A percentile compares a stretch with the other conserved stretches of the same genome.
phyloP scores from a whole-genome alignment of 2,888 invertebrate species.

The Campopleginae sp. region DNA sequence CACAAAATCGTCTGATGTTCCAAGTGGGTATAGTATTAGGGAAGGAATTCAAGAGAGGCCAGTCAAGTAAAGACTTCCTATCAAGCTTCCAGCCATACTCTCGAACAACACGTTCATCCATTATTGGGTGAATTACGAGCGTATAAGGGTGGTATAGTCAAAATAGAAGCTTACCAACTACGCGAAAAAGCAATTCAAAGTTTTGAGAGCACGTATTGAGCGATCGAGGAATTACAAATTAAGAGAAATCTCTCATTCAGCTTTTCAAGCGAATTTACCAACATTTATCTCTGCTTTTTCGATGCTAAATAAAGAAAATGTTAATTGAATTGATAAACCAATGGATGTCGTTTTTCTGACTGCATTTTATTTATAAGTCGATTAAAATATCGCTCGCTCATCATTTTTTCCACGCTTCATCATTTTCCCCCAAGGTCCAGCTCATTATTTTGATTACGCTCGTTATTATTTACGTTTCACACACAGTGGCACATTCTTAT shows the following conservation, averaged over 20 bases:
- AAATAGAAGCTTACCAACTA: conserved; percentile 25
- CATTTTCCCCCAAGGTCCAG: not conserved
- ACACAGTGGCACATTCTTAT: not conserved
- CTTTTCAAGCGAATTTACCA: not conserved
- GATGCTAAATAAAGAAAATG: not conserved
- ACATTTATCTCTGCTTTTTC: not conserved
- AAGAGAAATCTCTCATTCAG: not conserved
- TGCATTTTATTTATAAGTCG: not conserved
- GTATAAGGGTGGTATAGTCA: conserved; percentile 39
- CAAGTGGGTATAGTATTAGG: conserved; percentile 63
- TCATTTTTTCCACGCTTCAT: not conserved
- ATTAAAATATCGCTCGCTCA: not conserved
- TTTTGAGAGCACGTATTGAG: not conserved
- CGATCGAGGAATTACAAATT: not conserved
- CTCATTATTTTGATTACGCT: not conserved
- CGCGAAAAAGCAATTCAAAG: conserved; percentile 7
- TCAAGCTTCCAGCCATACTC: conserved; percentile 39
- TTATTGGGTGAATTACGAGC: conserved; percentile 53
- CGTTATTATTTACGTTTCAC: not conserved
- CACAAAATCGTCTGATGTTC: conserved; percentile 50
- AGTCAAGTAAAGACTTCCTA: conserved; percentile 42
- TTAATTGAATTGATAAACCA: not conserved
- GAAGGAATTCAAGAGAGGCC: conserved; percentile 18
- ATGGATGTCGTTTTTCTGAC: not conserved
- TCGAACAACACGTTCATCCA: conserved; percentile 50